phyloP scores from a whole-genome alignment of 2,888 invertebrate species.

The Junonia oenone region DNA sequence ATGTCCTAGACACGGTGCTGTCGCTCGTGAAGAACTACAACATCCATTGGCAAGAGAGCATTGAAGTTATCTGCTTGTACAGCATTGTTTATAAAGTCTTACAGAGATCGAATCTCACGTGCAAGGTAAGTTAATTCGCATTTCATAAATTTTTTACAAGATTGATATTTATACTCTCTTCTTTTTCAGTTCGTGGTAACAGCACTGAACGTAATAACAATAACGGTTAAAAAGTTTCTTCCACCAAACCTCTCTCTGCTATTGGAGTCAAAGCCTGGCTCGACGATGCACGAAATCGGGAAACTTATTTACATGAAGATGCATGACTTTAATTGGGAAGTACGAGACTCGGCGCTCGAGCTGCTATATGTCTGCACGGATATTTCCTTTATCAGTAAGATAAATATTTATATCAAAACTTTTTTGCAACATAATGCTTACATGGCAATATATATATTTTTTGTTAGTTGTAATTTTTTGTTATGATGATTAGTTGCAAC shows the following conservation, averaged over 20 bases:
- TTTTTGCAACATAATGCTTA: too few relatives aligned
- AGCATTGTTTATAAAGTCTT: constrained; percentile 58
- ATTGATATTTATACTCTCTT: constrained; percentile 1
- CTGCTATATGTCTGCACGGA: constrained; percentile 84
- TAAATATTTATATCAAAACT: too few relatives aligned
- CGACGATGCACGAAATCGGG: constrained; percentile 82
- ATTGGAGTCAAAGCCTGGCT: constrained; percentile 82
- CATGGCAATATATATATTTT: too few relatives aligned
- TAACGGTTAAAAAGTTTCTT: constrained; percentile 86
- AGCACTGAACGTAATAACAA: constrained; percentile 83
- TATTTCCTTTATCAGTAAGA: constrained; percentile 85
- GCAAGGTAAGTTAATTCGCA: constrained; percentile 48
- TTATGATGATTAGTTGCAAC: too few relatives aligned
- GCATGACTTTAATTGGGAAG: constrained; percentile 88
- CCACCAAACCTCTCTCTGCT: constrained; percentile 87
- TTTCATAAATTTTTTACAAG: neutral
- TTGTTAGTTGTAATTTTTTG: too few relatives aligned
- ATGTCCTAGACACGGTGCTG: constrained; percentile 83
- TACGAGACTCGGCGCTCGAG: constrained; percentile 88
- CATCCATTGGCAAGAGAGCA: constrained; percentile 88
- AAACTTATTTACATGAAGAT: constrained; percentile 84
- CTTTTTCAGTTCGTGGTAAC: constrained; percentile 83
- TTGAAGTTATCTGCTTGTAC: constrained; percentile 85
- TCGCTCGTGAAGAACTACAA: constrained; percentile 83
- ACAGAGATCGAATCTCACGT: constrained; percentile 53